Evolutionary conservation across 35 echinoderm and acorn worm species (phyloP).

Genomic region (Eucidaris tribuloides): DNA sequence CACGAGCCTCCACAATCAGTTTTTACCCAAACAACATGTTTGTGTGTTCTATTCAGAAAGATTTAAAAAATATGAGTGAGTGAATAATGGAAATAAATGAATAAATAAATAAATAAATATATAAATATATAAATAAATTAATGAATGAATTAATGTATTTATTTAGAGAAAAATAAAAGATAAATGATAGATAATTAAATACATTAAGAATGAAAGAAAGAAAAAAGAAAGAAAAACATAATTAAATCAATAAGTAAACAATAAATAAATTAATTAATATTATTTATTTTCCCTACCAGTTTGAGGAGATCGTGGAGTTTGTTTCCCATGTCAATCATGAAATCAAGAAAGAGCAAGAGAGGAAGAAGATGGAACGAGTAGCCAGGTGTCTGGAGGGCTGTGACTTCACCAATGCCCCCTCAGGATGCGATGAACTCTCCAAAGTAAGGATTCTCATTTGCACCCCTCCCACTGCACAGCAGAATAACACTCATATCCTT

Average conservation of each 20-base stretch:
- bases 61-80: neutral
- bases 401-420: constrained; percentile 45
- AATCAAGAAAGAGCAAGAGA: constrained; percentile 76
- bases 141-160: neutral
- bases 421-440: constrained; percentile 65
- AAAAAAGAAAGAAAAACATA: neutral
- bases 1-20: too few relatives aligned
- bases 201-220: too few relatives aligned
- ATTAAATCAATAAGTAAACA: neutral
- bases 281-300: constrained; percentile 11
- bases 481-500: too few relatives aligned
- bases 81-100: too few relatives aligned
- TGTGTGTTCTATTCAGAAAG: neutral
- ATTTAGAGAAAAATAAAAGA: neutral
- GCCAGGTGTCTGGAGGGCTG: constrained; percentile 52
- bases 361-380: constrained; percentile 64
- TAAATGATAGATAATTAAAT: too few relatives aligned
- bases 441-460: constrained; percentile 78
- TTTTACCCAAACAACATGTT: too few relatives aligned
- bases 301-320: constrained; percentile 63
- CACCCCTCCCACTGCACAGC: constrained; percentile 24
- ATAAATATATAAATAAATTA: neutral
- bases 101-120: too few relatives aligned
- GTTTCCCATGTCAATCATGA: constrained; percentile 75
- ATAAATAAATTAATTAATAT: neutral